Evolutionary conservation across 2,888 invertebrate genomes (phyloP), one percentile per base, ranked within the genome.

Genomic region (Fragum sueziense): DNA sequence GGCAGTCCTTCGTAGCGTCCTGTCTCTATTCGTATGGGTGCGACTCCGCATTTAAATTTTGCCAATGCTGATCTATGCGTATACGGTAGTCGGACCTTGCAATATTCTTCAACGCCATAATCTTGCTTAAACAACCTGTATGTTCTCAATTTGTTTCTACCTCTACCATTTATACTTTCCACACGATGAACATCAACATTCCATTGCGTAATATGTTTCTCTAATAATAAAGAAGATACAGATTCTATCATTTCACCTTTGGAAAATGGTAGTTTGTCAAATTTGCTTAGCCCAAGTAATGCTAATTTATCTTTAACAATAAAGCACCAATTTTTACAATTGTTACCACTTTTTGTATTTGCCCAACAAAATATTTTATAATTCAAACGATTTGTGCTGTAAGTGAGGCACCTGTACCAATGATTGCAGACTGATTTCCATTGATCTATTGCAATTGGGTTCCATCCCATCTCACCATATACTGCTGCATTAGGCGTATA

Each of bases 401-500:
- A 61, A 20, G 17, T 6, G 20, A 59, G 34, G 59, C 29, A 54
- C 4, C 70, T 41, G 25, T 9, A 6, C 70, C 76, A 71, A 41
- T 76, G 29, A 11, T 27, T n/a, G 33, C 52, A 62, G 0, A 76
- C 52, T 9, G 52, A 27, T 29, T 37, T 52, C 70, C 65, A 71
- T 31, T 71, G 57, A 22, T 14, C 20, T n/a, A n/a, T n/a, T n/a
- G n/a, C n/a, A 1, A 51, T n/a, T 37, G 34, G 72, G 14, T 22
- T 57, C 57, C 76, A 34, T 7, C 57, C 80, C 62, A 79, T 76
- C 14, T 76, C 80, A 59, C 74, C 76, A 0, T n/a, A 14, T 17
- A 80, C 29, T 14, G 80, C 73, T 9, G 76, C 62, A 22, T 57
- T 74, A 29, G 77, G 77, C 17, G 80, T 74, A 27, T 68, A 73